phyloP scores from a whole-genome alignment of 2,113 vertebrate genomes.

The Aramus guarauna region DNA sequence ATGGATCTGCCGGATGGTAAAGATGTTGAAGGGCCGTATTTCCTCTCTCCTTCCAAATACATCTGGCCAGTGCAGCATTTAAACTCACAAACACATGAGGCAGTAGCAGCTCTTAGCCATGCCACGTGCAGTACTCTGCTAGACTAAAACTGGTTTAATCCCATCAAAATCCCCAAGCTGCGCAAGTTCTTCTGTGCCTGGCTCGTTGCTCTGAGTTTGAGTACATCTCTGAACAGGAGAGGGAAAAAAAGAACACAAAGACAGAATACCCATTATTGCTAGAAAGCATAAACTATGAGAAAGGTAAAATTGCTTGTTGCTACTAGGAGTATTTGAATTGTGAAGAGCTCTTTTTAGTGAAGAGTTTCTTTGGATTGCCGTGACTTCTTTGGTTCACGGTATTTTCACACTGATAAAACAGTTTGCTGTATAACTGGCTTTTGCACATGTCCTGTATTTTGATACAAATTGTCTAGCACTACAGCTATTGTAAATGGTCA shows the following conservation, averaged over 20 bases:
- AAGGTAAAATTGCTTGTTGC: background rate
- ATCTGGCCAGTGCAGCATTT: background rate
- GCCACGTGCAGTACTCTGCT: background rate
- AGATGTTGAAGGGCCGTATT: background rate
- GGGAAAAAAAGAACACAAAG: background rate
- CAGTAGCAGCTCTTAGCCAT: background rate
- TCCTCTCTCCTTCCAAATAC: background rate
- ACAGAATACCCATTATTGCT: background rate
- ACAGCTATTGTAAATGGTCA: background rate
- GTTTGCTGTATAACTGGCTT: background rate
- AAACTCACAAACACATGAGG: background rate
- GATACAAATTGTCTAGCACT: background rate
- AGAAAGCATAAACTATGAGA: background rate
- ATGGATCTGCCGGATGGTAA: background rate
- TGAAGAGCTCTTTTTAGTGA: background rate
- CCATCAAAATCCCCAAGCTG: background rate
- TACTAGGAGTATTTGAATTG: background rate
- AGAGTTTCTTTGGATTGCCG: background rate
- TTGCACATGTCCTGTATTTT: conserved; percentile 24
- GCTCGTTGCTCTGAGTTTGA: background rate
- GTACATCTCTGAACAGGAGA: background rate
- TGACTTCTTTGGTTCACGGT: background rate
- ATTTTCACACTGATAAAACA: background rate
- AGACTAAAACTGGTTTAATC: background rate
- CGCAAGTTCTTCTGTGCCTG: background rate